phyloP scores from a whole-genome alignment of 2,113 vertebrate species.

The Mastomys natalensis region DNA sequence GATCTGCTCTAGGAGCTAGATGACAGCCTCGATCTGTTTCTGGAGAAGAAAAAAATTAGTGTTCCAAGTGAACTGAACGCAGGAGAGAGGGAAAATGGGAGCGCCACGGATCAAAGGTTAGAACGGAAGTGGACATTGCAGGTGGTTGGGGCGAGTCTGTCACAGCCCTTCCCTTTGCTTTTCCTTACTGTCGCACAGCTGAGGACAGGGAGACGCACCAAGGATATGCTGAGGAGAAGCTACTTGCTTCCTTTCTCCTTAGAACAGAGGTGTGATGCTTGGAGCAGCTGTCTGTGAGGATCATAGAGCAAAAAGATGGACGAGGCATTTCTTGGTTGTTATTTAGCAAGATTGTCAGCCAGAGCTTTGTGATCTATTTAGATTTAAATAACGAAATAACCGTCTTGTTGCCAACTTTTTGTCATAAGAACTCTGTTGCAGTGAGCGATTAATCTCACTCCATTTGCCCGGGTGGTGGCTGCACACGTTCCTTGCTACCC shows the following conservation, averaged over 20 bases:
- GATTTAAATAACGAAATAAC: background rate
- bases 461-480: no score
- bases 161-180: background rate
- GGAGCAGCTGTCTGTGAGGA: background rate
- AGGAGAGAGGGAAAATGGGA: background rate
- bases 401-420: background rate
- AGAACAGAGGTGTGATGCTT: background rate
- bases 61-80: background rate
- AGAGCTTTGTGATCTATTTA: background rate
- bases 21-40: background rate
- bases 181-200: background rate
- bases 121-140: background rate
- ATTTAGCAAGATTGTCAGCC: background rate
- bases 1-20: background rate
- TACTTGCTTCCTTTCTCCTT: background rate
- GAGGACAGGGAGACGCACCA: background rate
- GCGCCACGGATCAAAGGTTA: background rate
- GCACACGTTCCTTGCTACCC: no score
- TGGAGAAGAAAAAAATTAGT: background rate
- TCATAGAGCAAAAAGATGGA: background rate
- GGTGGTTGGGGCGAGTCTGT: background rate
- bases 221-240: background rate
- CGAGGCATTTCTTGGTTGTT: background rate
- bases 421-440: background rate
- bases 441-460: no score